Evolutionary conservation across 2,113 vertebrate genomes (phyloP).

Genomic region (Empidonax alnorum): DNA sequence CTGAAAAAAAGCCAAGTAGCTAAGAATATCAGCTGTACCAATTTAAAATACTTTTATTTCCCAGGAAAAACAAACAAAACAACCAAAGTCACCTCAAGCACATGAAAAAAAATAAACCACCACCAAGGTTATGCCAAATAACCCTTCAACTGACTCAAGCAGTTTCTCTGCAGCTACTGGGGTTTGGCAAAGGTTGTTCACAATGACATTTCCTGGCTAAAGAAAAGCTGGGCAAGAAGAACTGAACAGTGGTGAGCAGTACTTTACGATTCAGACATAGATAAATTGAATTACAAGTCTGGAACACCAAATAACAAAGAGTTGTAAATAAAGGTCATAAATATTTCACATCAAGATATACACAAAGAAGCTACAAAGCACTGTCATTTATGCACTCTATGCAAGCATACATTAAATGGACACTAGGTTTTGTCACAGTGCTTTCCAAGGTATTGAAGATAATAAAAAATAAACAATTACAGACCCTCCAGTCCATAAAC

Average conservation of each 20-base stretch:
- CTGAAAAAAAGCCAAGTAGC: not conserved
- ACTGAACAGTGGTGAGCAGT: not conserved
- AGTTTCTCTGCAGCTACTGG: not conserved
- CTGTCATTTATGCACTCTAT: not conserved
- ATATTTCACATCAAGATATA: not conserved
- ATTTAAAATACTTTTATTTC: not conserved
- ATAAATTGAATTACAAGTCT: constrained; percentile 7
- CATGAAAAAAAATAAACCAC: not conserved
- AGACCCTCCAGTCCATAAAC: not conserved
- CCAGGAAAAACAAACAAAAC: not conserved
- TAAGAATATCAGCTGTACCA: not conserved
- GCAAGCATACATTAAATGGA: not conserved
- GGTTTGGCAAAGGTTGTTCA: not conserved
- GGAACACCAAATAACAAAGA: not conserved
- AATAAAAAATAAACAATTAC: not conserved
- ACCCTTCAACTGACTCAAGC: not conserved
- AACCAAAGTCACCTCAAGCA: not conserved
- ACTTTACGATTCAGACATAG: not conserved
- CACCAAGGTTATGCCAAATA: not conserved
- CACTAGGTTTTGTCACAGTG: not conserved
- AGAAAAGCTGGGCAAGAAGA: not conserved
- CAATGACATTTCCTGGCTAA: not conserved
- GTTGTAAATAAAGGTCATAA: constrained; percentile 40
- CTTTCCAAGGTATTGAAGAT: not conserved
- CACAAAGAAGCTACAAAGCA: not conserved